A percentile compares a stretch with the other conserved stretches of the same genome.
phyloP scores from a whole-genome alignment of 2,888 invertebrate genomes.

The Sinodicranocentrus sp. region DNA sequence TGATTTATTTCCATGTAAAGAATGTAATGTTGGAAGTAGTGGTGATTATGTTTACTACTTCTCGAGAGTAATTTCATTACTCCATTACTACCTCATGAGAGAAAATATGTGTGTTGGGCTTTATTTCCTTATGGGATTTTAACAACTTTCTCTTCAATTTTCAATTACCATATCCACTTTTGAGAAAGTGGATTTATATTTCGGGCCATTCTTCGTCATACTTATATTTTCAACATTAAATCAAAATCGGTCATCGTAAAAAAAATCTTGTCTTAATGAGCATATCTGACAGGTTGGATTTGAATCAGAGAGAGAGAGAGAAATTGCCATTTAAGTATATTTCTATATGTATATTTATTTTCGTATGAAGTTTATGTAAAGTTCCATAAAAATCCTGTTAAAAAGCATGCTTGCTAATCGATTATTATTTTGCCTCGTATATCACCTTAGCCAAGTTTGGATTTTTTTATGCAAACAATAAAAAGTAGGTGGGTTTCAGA shows the following conservation, averaged over 20 bases:
- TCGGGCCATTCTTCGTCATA: conserved; percentile 41
- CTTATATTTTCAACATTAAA: conserved; percentile 63
- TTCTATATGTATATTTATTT: too few species aligned
- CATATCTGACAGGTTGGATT: conserved; percentile 39
- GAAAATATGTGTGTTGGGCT: not conserved
- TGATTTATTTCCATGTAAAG: conserved; percentile 62
- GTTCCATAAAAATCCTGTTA: not conserved
- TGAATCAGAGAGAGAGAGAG: too few species aligned
- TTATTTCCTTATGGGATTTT: too few species aligned
- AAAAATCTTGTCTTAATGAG: conserved; percentile 55
- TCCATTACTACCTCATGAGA: conserved; percentile 44
- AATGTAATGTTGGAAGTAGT: conserved; percentile 25
- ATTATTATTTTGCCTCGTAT: conserved; percentile 39
- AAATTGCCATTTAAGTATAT: too few species aligned
- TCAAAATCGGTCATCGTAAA: conserved; percentile 67
- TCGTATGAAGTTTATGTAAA: not conserved
- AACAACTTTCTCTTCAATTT: conserved; percentile 60
- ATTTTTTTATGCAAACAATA: not conserved
- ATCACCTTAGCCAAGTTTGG: not conserved
- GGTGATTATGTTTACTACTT: conserved; percentile 64
- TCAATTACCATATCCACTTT: conserved; percentile 50
- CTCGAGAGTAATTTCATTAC: conserved; percentile 61
- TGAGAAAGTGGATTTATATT: conserved; percentile 30
- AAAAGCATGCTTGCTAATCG: conserved; percentile 49
- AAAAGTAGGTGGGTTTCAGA: conserved; percentile 1